Conservation (phyloP, 2,797 vertebrate species). For the Chelidonichthys spinosus region DNA sequence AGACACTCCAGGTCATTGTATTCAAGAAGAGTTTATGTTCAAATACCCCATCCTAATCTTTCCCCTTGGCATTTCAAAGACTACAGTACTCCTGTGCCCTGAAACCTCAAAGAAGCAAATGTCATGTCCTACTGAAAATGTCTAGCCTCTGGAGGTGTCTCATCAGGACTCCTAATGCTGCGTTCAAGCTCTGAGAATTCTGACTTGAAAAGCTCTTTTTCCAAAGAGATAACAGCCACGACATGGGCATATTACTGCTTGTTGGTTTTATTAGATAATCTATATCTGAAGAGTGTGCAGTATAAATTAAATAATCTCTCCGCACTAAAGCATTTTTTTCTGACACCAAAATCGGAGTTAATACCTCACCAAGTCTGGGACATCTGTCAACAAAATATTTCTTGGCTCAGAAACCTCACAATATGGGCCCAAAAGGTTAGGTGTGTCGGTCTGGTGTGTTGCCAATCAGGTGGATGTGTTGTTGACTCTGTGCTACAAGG, state of each 20-base stretch:
- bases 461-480: not conserved
- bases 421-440: not conserved
- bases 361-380: not conserved
- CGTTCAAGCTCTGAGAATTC: conserved; percentile 44
- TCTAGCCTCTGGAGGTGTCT: conserved; percentile 64
- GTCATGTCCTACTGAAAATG: conserved; percentile 74
- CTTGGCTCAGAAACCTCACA: not conserved
- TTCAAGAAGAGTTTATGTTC: conserved; percentile 41
- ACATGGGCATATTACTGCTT: not conserved
- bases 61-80: conserved; percentile 64
- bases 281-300: not conserved
- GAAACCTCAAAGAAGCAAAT: conserved; percentile 73
- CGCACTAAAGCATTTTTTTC: not conserved
- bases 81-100: conserved; percentile 54
- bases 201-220: conserved; percentile 41
- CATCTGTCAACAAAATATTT: not conserved
- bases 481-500: not conserved
- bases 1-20: conserved; percentile 24
- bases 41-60: conserved; percentile 36
- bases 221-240: conserved; percentile 14
- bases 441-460: not conserved
- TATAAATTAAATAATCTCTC: conserved; percentile 4
- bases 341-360: not conserved
- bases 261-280: conserved; percentile 23
- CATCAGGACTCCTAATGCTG: conserved; percentile 60